Conservation (phyloP, 2,888 invertebrate genomes). For the Chloromyia formosa region DNA sequence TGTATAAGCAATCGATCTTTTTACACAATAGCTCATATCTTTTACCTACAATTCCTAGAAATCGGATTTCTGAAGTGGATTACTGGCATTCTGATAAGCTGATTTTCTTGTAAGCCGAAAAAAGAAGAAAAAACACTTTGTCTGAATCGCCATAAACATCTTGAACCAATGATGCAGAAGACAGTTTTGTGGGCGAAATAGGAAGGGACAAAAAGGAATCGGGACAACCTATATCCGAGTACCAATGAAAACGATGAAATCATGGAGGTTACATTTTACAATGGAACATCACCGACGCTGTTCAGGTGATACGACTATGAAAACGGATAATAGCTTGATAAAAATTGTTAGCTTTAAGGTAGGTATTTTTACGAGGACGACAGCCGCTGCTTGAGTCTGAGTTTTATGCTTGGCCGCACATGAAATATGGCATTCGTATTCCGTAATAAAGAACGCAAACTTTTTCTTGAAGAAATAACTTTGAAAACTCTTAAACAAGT, state of each 20-base stretch:
- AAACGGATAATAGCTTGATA: neutral
- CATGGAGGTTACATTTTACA: neutral
- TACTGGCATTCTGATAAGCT: slow-evolving; percentile 1
- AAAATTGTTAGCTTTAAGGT: neutral
- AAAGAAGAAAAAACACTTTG: neutral
- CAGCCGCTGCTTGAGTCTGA: neutral
- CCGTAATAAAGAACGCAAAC: neutral
- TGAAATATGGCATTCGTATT: slow-evolving; percentile 11
- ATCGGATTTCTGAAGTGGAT: slow-evolving; percentile 3
- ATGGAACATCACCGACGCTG: neutral
- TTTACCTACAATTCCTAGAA: neutral
- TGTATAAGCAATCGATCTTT: too few relatives aligned
- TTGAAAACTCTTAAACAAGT: neutral
- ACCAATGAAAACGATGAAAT: neutral
- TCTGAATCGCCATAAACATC: slow-evolving; percentile 23
- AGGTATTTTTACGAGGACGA: neutral
- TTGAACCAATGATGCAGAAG: slow-evolving; percentile 9
- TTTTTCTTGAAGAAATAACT: neutral
- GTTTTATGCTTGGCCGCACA: slow-evolving; percentile 22
- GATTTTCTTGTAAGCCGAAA: neutral
- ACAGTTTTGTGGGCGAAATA: neutral
- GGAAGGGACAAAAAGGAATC: neutral
- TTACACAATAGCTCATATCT: neutral
- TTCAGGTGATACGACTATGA: neutral
- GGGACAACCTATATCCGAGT: neutral